Percentiles rank a stretch among this genome's conserved stretches.
phyloP scores from a whole-genome alignment of 2,888 invertebrate species.

The Polydrusus tereticollis region DNA sequence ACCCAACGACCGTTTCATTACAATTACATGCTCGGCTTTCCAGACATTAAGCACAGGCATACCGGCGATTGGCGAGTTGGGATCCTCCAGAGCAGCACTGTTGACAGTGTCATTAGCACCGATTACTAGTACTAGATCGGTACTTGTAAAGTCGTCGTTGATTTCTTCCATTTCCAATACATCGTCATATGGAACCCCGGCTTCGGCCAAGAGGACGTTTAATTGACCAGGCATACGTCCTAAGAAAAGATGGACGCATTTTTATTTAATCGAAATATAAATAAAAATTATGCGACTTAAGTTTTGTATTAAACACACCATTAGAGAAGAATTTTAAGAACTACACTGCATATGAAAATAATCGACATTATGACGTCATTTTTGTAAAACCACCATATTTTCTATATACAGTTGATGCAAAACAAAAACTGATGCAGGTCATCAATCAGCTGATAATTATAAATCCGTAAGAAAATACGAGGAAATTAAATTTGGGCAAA shows the following conservation, averaged over 20 bases:
- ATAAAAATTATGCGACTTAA: too few relatives aligned
- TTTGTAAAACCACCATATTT: too few relatives aligned
- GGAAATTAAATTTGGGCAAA: too few relatives aligned
- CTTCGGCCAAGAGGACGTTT: conserved; percentile 92
- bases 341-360: too few relatives aligned
- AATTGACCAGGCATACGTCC: conserved; percentile 94
- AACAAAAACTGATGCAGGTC: too few relatives aligned
- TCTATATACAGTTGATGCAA: too few relatives aligned
- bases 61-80: conserved; percentile 91
- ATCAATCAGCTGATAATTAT: too few relatives aligned
- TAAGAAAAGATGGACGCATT: conserved; percentile 61
- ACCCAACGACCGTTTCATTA: conserved; percentile 84
- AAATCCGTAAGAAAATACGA: too few relatives aligned
- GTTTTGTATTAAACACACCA: too few relatives aligned
- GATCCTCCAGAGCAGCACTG: conserved; percentile 91
- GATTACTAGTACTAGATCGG: conserved; percentile 88
- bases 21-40: conserved; percentile 88
- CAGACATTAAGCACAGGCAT: conserved; percentile 94
- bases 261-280: too few relatives aligned
- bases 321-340: too few relatives aligned
- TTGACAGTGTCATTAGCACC: conserved; percentile 94
- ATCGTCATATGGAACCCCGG: conserved; percentile 93
- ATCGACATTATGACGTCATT: too few relatives aligned
- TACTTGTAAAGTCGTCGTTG: conserved; percentile 86
- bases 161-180: conserved; percentile 94